These are phyloP conservation scores for Verasper variegatus DNA, from an alignment of 2,113 vertebrate genomes.

Conservation along the genomic window DNA sequence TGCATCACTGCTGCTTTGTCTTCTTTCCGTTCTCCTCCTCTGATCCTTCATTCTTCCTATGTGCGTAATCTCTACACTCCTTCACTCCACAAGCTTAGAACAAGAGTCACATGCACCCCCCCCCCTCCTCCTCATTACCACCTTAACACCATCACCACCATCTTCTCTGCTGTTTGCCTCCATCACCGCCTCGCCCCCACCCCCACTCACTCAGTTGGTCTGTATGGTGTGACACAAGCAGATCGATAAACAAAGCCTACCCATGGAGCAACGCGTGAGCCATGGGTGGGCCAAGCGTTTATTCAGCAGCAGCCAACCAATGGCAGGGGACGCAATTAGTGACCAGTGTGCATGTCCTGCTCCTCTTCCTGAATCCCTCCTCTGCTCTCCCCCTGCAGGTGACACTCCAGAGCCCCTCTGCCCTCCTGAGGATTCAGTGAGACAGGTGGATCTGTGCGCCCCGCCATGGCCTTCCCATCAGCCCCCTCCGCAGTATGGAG, in stretches of 20 bases:
- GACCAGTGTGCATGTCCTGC: constrained; percentile 28
- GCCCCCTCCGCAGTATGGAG: constrained; percentile 71
- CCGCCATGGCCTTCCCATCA: constrained; percentile 80
- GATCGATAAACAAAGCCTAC: constrained; percentile 73
- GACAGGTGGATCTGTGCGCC: constrained; percentile 63
- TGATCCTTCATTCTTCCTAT: not conserved
- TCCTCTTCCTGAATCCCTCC: constrained; percentile 49
- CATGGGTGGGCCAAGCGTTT: constrained; percentile 58
- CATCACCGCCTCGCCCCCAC: constrained; percentile 15
- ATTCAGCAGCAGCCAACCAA: constrained; percentile 54
- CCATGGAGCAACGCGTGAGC: constrained; percentile 63
- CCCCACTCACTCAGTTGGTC: constrained; percentile 18
- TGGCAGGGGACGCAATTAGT: constrained; percentile 62
- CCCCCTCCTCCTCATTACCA: not conserved
- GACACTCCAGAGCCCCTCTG: constrained; percentile 67
- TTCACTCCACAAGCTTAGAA: no score
- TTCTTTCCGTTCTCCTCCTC: not conserved
- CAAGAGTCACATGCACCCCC: not conserved
- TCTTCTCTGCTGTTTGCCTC: constrained; percentile 13
- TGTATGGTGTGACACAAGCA: constrained; percentile 63
- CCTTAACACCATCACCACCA: not conserved
- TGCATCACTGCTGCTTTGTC: constrained; percentile 46
- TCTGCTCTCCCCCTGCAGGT: constrained; percentile 66
- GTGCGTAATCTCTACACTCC: no score
- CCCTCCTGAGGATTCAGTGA: constrained; percentile 72